A percentile compares a stretch with the other conserved stretches of the same genome.
These are phyloP conservation scores for Goniozus legneri DNA, from an alignment of 1,140 invertebrate genomes.

Conservation along the genomic window DNA sequence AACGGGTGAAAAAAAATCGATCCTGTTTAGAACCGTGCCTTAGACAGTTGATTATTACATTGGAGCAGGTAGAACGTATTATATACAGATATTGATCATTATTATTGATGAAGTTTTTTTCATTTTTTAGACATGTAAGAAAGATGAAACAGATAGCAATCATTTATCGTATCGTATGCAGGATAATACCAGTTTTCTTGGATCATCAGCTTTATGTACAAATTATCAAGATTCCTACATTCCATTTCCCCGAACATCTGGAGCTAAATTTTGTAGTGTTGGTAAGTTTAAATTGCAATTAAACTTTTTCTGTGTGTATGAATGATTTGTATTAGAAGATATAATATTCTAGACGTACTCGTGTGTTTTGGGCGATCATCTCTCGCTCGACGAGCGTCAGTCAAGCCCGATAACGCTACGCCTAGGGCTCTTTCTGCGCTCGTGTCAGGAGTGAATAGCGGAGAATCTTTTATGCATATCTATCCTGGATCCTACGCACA, in stretches of 20 bases:
- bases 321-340: neutral
- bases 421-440: slow-evolving; percentile 78
- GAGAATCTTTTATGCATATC: slow-evolving; percentile 48
- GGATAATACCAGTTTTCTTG: slow-evolving; percentile 47
- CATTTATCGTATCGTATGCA: slow-evolving; percentile 44
- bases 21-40: slow-evolving; percentile 79
- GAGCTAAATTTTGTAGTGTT: slow-evolving; percentile 87
- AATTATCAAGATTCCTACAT: slow-evolving; percentile 75
- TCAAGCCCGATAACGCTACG: slow-evolving; percentile 67
- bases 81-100: slow-evolving; percentile 8
- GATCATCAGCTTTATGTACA: slow-evolving; percentile 39
- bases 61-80: slow-evolving; percentile 58
- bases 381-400: slow-evolving; percentile 66
- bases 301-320: too few relatives aligned
- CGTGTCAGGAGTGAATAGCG: slow-evolving; percentile 51
- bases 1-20: slow-evolving; percentile 72
- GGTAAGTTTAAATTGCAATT: slow-evolving; percentile 49
- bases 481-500: slow-evolving; percentile 56
- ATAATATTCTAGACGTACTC: slow-evolving; percentile 57
- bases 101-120: neutral
- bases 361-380: slow-evolving; percentile 82
- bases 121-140: slow-evolving; percentile 41
- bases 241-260: slow-evolving; percentile 90
- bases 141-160: slow-evolving; percentile 48
- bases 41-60: slow-evolving; percentile 66